Conservation (phyloP, 1,140 invertebrate genomes). For the Hormaphis cornu region DNA sequence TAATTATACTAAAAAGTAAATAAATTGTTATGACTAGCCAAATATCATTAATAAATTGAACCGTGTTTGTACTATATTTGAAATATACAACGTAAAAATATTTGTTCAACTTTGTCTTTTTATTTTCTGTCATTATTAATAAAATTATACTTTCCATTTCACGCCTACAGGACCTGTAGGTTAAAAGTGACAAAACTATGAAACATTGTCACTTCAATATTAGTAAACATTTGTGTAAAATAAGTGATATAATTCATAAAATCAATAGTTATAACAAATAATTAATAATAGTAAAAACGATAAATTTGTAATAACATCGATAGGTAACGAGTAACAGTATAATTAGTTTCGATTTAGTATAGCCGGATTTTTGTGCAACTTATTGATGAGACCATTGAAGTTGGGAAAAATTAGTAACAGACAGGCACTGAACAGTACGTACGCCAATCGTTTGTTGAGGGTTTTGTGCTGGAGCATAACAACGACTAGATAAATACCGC, state of each 20-base stretch:
- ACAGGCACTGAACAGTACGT: constrained; percentile 78
- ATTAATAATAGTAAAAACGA: background rate
- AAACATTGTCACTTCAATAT: too few species aligned
- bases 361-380: constrained; percentile 54
- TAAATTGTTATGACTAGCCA: constrained; percentile 22
- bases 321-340: too few species aligned
- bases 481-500: constrained; percentile 79
- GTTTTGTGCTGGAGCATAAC: constrained; percentile 76
- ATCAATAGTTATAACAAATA: too few species aligned
- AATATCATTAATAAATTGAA: constrained; percentile 10
- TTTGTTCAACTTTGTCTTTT: background rate
- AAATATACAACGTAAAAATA: constrained; percentile 18
- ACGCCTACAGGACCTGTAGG: too few species aligned
- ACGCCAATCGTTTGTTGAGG: constrained; percentile 74
- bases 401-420: constrained; percentile 66
- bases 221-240: too few species aligned
- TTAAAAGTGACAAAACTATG: too few species aligned
- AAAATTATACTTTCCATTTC: too few species aligned
- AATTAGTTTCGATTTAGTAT: constrained; percentile 39
- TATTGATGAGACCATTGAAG: constrained; percentile 53
- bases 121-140: background rate
- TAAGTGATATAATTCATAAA: too few species aligned
- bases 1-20: background rate
- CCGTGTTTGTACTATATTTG: background rate
- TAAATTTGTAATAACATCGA: too few species aligned